Percentiles rank a stretch among this genome's conserved stretches.
phyloP scores from a whole-genome alignment of 2,888 invertebrate genomes.

The Eupsilia transversa region DNA sequence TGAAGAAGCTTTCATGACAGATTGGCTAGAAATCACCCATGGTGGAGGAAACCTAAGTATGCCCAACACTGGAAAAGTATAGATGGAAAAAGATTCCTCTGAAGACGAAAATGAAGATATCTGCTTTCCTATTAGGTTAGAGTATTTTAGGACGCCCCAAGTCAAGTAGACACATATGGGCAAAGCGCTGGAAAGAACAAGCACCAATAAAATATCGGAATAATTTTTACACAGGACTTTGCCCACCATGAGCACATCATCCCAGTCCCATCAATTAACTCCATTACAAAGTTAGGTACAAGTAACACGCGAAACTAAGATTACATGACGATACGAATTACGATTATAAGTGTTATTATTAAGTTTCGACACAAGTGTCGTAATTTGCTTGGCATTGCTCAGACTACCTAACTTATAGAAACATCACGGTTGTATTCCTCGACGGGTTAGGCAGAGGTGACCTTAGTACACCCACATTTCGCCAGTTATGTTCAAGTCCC shows the following conservation, averaged over 20 bases:
- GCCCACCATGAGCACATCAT: neutral
- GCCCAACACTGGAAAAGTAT: neutral
- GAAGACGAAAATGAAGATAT: too few relatives aligned
- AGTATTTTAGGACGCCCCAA: neutral
- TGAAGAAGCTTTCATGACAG: neutral
- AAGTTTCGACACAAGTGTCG: slow-evolving; percentile 12
- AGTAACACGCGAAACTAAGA: slow-evolving; percentile 37
- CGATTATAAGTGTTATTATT: slow-evolving; percentile 16
- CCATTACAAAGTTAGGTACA: neutral
- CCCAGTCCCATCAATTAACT: slow-evolving; percentile 33
- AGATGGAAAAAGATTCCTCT: neutral
- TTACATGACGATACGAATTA: slow-evolving; percentile 48
- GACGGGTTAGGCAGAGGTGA: neutral
- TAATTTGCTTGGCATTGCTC: slow-evolving; percentile 5
- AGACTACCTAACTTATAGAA: neutral
- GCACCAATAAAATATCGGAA: neutral
- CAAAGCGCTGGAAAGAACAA: neutral
- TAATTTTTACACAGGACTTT: neutral
- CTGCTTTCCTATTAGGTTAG: neutral
- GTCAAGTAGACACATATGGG: neutral
- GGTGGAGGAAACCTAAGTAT: neutral
- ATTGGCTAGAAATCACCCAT: neutral
- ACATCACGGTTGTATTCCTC: neutral
- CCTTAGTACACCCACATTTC: neutral
- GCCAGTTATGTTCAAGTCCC: neutral